Conservation (phyloP, 2,113 vertebrate species). For the Todiramphus saurophagus region DNA sequence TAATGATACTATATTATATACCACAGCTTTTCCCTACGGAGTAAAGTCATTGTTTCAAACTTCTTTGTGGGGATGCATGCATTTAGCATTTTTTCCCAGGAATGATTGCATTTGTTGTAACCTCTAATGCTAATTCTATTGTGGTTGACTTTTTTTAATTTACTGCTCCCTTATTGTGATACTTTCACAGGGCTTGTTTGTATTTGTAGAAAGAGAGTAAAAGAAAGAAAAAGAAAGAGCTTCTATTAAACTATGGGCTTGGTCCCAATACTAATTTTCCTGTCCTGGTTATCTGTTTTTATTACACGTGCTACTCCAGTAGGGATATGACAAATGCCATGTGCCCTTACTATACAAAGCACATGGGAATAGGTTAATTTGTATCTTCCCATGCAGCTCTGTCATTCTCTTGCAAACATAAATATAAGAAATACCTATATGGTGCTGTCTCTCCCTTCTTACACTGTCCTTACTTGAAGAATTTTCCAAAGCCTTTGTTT, state of each 20-base stretch:
- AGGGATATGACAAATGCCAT: slow-evolving; percentile 34
- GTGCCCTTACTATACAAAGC: slow-evolving; percentile 20
- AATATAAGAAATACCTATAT: background rate
- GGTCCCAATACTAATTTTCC: slow-evolving; percentile 72
- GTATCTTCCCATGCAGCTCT: slow-evolving; percentile 3
- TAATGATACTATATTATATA: slow-evolving; percentile 72
- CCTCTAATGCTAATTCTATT: slow-evolving; percentile 62
- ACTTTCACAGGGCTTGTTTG: slow-evolving; percentile 64
- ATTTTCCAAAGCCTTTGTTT: slow-evolving; percentile 48
- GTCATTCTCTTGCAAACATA: slow-evolving; percentile 43
- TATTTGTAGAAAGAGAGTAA: slow-evolving; percentile 59
- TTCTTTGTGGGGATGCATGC: slow-evolving; percentile 70
- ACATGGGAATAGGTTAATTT: slow-evolving; percentile 15
- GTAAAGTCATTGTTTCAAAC: slow-evolving; percentile 68
- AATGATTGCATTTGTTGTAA: slow-evolving; percentile 58
- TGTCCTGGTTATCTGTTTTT: slow-evolving; percentile 59
- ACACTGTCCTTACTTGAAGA: background rate
- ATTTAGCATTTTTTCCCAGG: slow-evolving; percentile 66
- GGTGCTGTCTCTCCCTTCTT: background rate
- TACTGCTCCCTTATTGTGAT: slow-evolving; percentile 59
- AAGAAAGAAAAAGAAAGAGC: slow-evolving; percentile 54
- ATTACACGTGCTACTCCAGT: slow-evolving; percentile 23
- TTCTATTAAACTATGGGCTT: slow-evolving; percentile 67
- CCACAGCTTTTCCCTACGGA: slow-evolving; percentile 68
- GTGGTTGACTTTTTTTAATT: slow-evolving; percentile 72